phyloP scores from a whole-genome alignment of 2,888 invertebrate genomes.

The Drosophila nr. medialis region DNA sequence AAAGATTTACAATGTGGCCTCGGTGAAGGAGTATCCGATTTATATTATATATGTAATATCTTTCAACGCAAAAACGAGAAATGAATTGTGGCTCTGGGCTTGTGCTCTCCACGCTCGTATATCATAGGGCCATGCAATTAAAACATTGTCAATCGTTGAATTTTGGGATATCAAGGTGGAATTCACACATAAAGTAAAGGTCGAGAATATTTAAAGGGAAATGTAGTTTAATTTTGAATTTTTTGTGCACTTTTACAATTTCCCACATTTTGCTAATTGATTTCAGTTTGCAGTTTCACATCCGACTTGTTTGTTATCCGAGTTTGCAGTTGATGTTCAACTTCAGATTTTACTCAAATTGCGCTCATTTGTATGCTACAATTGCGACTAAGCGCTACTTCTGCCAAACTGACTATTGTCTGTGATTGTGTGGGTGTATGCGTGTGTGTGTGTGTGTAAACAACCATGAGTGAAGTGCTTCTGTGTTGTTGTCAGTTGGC shows the following conservation, averaged over 20 bases:
- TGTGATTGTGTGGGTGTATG: background rate
- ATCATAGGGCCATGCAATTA: slow-evolving; percentile 66
- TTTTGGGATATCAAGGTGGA: slow-evolving; percentile 33
- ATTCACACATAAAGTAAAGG: background rate
- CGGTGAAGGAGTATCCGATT: slow-evolving; percentile 14
- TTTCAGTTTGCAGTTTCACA: background rate
- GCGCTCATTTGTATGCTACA: slow-evolving; percentile 66
- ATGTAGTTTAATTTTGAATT: slow-evolving; percentile 44
- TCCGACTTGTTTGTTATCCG: slow-evolving; percentile 32
- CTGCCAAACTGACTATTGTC: background rate
- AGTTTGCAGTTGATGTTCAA: slow-evolving; percentile 63
- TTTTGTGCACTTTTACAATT: slow-evolving; percentile 41
- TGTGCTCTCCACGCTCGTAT: slow-evolving; percentile 32
- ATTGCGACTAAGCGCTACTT: background rate
- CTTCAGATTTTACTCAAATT: slow-evolving; percentile 50
- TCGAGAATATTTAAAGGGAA: slow-evolving; percentile 13
- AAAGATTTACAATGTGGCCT: slow-evolving; percentile 18
- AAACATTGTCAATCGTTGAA: slow-evolving; percentile 68
- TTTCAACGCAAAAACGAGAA: slow-evolving; percentile 5
- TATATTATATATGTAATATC: background rate
- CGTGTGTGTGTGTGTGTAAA: slow-evolving; percentile 6
- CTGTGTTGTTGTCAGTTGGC: slow-evolving; percentile 52
- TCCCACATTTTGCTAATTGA: slow-evolving; percentile 8
- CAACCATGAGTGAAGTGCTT: slow-evolving; percentile 40
- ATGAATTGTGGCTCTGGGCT: slow-evolving; percentile 2